Percentiles rank a stretch among this genome's conserved stretches.
These are phyloP conservation scores for Loris lydekkerianus DNA, from an alignment of 2,797 vertebrate species.

Conservation along the genomic window DNA sequence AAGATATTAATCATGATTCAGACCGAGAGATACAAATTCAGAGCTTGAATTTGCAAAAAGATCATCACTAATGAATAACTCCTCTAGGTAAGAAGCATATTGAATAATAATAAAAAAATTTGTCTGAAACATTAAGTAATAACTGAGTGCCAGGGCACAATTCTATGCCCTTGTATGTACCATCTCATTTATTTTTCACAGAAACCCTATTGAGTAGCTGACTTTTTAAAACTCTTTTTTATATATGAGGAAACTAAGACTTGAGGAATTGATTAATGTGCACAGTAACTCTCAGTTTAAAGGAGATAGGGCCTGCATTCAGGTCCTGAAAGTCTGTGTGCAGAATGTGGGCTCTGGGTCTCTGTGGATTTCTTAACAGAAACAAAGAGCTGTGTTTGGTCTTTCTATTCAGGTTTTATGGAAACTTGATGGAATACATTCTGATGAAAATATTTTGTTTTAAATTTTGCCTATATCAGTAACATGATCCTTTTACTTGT, in stretches of 20 bases:
- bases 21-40: not conserved
- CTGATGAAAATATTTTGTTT: not conserved
- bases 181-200: not conserved
- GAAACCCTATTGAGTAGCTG: not conserved
- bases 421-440: not conserved
- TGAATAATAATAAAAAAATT: not conserved
- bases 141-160: not conserved
- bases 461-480: not conserved
- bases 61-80: not conserved
- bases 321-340: not conserved
- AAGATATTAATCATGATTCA: not conserved
- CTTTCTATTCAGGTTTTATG: not conserved
- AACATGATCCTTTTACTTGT: not conserved
- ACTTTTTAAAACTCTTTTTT: not conserved
- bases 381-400: not conserved
- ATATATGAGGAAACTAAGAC: not conserved
- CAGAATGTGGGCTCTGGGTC: not conserved
- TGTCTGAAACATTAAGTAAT: not conserved
- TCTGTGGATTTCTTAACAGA: not conserved
- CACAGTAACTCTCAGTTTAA: not conserved
- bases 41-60: not conserved
- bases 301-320: rapidly evolving
- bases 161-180: not conserved
- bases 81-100: not conserved
- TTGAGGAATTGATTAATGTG: not conserved